Evolutionary conservation across 2,797 vertebrate species (phyloP), one percentile per base, ranked within the genome.

Genomic region (Apogon hyalosoma): DNA sequence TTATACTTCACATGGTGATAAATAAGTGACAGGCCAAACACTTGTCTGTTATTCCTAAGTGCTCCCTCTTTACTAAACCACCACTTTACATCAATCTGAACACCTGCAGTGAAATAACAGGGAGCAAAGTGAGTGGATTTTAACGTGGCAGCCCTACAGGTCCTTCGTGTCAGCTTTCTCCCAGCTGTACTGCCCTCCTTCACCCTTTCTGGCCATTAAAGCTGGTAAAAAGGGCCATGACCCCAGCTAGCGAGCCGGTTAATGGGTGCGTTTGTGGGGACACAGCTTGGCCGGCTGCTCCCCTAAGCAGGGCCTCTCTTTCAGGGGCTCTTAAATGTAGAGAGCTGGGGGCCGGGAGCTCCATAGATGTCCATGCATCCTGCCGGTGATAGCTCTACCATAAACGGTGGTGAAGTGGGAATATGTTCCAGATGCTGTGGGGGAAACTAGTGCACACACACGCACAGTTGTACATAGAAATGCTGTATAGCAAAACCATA

Each of bases 361-460:
- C 84, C 82, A 78, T 85, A 88, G 85, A 90, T 84, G 84, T 90
- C 82, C 82, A 72, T 79, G 82, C 75, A 84, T 88, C 79, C 83
- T 75, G 73, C 69, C 43, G 60, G 71, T 84, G 88, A 91, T 82
- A 83, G 85, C 80, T 89, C 74, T 75, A 82, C 84, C 87, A 90
- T 89, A 88, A 90, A 90, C 79, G 76, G 78, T 66, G 82, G 61
- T 80, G 85, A 85, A 84, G 80, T 70, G 69, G 76, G 86, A 91
- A 92, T 85, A 84, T 1, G 81, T 91, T 92, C 91, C 90, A 92
- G 91, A 92, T 92, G 90, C 88, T 87, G 67, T 11, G 33, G 55
- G 74, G 77, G 46, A 71, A 80, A 71, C 14, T 11, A 63, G 52
- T 39, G 42, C 69, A 24, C 58, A 57, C 67, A 62, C 50, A 41